Base-by-base conservation (phyloP, 2,797 vertebrate species). In the Heteromormyrus szaboi region DNA sequence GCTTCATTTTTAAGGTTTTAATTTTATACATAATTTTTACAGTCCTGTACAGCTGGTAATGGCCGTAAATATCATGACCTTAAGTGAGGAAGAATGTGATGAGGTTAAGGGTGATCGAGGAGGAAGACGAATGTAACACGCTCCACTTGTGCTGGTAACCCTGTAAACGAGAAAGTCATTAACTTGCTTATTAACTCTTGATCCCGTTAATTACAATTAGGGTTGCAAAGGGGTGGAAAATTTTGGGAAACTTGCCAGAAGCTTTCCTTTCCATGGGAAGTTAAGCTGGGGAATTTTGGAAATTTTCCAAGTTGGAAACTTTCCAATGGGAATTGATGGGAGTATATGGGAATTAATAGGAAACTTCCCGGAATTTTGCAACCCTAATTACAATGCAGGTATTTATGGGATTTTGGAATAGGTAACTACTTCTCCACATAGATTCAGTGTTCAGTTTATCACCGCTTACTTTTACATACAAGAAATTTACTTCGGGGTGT, bases 121-220 rank as follows among this genome's bases (percentile, higher is more conserved):
- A 29, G 25, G 62, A 4, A 37, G 37, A 37, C 29, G 29, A 29
- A 29, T 29, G 29, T 29, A 1, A 29, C 37, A 37, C 37, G 3
- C 37, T 37, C 37, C 37, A 37, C 2, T 12, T 12, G 62, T 12
- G 25, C 22, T 65, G 62, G 9, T 14, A 14, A 14, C 62, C 44
- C 19, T n/a, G 22, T 84, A 84, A 48, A 84, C 22, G 56, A 53
- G 87, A 62, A 14, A 68, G 68, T 85, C 88, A 89, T 92, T 89
- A 89, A 91, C 89, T 56, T 56, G 37, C 2, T 22, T 90, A 87
- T 89, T 88, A 90, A 54, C 85, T 51, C 76, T 88, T 2, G 33
- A 85, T 89, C 1, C 5, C 0, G 88, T 91, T 90, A 89, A 92
- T 92, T 89, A 90, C 91, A 87, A 33, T 5, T 25, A 25, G 25